phyloP scores from a whole-genome alignment of 2,888 invertebrate genomes.

The Strigamia maritima region DNA sequence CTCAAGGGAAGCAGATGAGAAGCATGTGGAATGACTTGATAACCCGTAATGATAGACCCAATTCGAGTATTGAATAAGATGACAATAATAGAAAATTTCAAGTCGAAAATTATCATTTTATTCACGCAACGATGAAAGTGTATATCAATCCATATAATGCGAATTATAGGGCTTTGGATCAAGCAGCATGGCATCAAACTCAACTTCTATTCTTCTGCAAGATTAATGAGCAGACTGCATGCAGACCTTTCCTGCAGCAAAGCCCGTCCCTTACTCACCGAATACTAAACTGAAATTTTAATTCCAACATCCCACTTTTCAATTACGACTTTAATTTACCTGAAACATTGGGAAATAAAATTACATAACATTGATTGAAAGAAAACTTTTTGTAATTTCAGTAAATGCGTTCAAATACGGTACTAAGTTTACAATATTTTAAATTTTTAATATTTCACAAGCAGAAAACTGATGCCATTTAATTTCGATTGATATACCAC shows the following conservation, averaged over 20 bases:
- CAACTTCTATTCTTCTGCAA: constrained; percentile 27
- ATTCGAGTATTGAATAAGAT: neutral
- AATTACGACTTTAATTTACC: neutral
- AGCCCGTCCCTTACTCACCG: neutral
- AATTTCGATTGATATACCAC: neutral
- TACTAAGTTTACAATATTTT: neutral
- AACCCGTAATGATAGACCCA: neutral
- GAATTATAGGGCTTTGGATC: constrained; percentile 30
- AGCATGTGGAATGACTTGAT: neutral
- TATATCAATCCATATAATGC: constrained; percentile 17
- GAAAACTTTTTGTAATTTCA: neutral
- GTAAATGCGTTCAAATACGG: neutral
- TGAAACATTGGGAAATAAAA: neutral
- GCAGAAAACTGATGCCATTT: neutral
- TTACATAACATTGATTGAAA: too few species aligned
- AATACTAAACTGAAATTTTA: constrained; percentile 13
- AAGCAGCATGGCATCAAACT: constrained; percentile 30
- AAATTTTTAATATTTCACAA: neutral
- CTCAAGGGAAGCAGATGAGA: neutral
- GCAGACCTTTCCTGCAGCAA: constrained; percentile 2
- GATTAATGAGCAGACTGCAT: constrained; percentile 24
- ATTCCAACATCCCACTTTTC: neutral
- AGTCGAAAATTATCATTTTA: constrained; percentile 18
- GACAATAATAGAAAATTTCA: neutral
- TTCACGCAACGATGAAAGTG: constrained; percentile 12